These are phyloP conservation scores for Anorthoa munda DNA, from an alignment of 2,888 invertebrate species.

Conservation along the genomic window DNA sequence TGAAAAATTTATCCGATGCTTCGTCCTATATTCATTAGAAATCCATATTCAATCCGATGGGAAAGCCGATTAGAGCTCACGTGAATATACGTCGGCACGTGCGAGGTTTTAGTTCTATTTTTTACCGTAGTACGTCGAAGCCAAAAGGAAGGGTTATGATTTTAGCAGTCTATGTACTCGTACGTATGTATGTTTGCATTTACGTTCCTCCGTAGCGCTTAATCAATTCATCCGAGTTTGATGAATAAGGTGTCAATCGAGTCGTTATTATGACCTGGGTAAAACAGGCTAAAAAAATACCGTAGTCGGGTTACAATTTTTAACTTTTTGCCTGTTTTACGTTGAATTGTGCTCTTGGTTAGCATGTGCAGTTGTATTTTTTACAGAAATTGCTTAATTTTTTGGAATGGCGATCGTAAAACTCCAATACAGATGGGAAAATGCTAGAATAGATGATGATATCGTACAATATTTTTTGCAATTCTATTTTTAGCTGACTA, in stretches of 20 bases:
- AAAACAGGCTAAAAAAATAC: too few relatives aligned
- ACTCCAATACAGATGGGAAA: neutral
- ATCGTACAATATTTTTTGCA: neutral
- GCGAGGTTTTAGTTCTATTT: neutral
- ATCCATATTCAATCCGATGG: slow-evolving; percentile 43
- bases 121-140: too few relatives aligned
- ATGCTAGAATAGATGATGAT: too few relatives aligned
- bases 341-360: neutral
- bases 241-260: too few relatives aligned
- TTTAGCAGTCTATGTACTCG: too few relatives aligned
- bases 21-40: slow-evolving; percentile 32
- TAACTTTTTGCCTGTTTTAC: too few relatives aligned
- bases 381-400: neutral
- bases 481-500: neutral
- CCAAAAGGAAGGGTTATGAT: too few relatives aligned
- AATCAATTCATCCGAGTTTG: too few relatives aligned
- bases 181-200: too few relatives aligned
- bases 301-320: too few relatives aligned
- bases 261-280: too few relatives aligned
- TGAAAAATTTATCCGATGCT: slow-evolving; percentile 9
- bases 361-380: neutral
- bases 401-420: neutral
- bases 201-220: too few relatives aligned
- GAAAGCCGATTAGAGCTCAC: slow-evolving; percentile 1
- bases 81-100: slow-evolving; percentile 38